A percentile compares a stretch with the other conserved stretches of the same genome.
Evolutionary conservation across 2,888 invertebrate genomes (phyloP).

Genomic region (Chesias legatella): DNA sequence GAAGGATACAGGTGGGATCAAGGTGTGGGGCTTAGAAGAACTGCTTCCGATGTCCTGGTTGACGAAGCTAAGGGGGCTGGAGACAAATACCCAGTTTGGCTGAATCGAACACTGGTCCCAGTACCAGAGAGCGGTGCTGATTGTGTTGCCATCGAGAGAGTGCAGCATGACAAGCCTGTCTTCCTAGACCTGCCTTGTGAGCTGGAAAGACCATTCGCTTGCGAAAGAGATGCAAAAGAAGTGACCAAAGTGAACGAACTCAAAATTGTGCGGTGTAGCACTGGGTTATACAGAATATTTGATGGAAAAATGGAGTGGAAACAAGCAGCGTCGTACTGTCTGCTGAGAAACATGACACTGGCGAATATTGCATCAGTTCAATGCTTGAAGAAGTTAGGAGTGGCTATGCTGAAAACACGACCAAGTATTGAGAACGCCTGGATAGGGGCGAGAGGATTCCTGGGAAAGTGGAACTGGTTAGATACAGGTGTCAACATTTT

Average conservation of each 20-base stretch:
- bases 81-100: constrained; percentile 61
- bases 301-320: constrained; percentile 69
- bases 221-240: constrained; percentile 57
- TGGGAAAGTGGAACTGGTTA: constrained; percentile 70
- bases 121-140: constrained; percentile 67
- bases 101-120: constrained; percentile 63
- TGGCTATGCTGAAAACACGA: constrained; percentile 65
- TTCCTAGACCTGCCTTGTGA: constrained; percentile 76
- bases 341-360: constrained; percentile 66
- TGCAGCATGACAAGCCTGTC: constrained; percentile 71
- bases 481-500: constrained; percentile 64
- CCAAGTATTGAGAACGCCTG: constrained; percentile 77
- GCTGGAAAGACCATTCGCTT: constrained; percentile 69
- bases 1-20: constrained; percentile 62
- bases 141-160: constrained; percentile 73
- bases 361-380: constrained; percentile 67
- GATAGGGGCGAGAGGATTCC: constrained; percentile 65
- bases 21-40: constrained; percentile 56
- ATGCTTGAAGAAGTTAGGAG: constrained; percentile 60
- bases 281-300: constrained; percentile 62
- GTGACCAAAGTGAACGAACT: constrained; percentile 41
- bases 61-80: constrained; percentile 39
- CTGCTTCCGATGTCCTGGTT: constrained; percentile 53
- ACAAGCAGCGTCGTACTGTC: constrained; percentile 72
- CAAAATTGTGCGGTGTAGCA: constrained; percentile 52